A percentile compares a stretch with the other conserved stretches of the same genome.
Conservation (phyloP, 1,140 invertebrate genomes). For the Pectinophora gossypiella region DNA sequence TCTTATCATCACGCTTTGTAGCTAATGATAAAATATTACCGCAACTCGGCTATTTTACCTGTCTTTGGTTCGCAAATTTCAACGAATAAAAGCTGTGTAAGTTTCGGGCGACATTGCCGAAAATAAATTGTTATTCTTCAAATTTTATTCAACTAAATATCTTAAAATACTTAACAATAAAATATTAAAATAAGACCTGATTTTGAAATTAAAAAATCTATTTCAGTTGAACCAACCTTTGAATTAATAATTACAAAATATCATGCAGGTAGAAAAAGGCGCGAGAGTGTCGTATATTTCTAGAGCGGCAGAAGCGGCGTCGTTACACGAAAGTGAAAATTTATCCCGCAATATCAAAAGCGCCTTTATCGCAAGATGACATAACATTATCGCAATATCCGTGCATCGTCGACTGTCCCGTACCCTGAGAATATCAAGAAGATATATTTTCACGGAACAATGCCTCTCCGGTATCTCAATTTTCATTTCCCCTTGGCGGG, state of each 20-base stretch:
- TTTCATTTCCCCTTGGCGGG: constrained; percentile 64
- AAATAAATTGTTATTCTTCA: too few relatives aligned
- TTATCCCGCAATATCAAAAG: constrained; percentile 46
- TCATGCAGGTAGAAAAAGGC: not conserved
- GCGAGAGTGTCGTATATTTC: not conserved
- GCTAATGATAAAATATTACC: constrained; percentile 38
- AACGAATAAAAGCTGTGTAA: not conserved
- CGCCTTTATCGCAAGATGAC: constrained; percentile 45
- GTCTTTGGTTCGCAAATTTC: not conserved
- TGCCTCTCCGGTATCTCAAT: constrained; percentile 65
- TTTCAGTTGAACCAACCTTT: too few relatives aligned
- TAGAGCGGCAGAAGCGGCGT: constrained; percentile 6
- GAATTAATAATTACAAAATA: too few relatives aligned
- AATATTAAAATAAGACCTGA: too few relatives aligned
- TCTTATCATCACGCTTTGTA: constrained; percentile 37
- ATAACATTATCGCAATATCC: constrained; percentile 61
- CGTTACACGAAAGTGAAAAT: constrained; percentile 42
- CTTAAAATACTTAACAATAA: too few relatives aligned
- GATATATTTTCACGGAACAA: constrained; percentile 70
- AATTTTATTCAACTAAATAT: too few relatives aligned
- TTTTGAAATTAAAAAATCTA: too few relatives aligned
- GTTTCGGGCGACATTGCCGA: too few relatives aligned
- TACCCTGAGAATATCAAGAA: constrained; percentile 62
- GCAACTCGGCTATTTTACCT: not conserved
- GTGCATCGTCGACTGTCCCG: constrained; percentile 47